phyloP scores from a whole-genome alignment of 2,797 vertebrate genomes.

The Falco columbarius region DNA sequence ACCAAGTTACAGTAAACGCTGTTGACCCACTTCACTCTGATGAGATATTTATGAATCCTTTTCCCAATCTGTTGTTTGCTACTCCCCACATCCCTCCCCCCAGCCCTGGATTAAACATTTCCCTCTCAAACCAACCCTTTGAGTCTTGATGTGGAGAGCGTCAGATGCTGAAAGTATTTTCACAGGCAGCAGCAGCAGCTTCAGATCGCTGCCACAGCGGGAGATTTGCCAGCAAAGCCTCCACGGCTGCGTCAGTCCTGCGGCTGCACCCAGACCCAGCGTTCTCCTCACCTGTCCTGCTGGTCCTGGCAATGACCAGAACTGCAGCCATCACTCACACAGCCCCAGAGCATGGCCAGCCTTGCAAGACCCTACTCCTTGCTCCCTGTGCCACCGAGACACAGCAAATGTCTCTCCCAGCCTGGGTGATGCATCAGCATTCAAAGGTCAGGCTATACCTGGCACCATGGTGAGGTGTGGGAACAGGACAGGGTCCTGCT shows the following conservation, averaged over 20 bases:
- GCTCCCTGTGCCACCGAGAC: fast-evolving
- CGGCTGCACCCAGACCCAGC: neutral
- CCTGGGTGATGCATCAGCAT: neutral
- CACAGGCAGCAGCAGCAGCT: neutral
- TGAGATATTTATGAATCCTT: slow-evolving; percentile 8
- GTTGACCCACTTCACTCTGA: slow-evolving; percentile 16
- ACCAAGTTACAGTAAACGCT: neutral
- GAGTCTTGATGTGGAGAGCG: neutral
- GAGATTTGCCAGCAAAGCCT: neutral
- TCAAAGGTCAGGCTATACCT: neutral
- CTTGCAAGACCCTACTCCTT: neutral
- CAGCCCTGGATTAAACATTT: neutral
- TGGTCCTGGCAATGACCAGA: neutral
- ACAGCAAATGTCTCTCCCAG: fast-evolving
- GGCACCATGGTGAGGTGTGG: neutral
- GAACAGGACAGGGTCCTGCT: fast-evolving
- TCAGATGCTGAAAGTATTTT: neutral
- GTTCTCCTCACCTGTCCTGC: fast-evolving
- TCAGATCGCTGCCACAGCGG: neutral
- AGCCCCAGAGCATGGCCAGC: fast-evolving
- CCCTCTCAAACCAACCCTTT: neutral
- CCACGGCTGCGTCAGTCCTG: neutral
- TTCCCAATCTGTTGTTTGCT: neutral
- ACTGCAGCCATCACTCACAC: fast-evolving
- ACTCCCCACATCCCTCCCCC: neutral